Conservation (phyloP, 1,140 invertebrate species). For the Paramacrobiotus metropolitanus region DNA sequence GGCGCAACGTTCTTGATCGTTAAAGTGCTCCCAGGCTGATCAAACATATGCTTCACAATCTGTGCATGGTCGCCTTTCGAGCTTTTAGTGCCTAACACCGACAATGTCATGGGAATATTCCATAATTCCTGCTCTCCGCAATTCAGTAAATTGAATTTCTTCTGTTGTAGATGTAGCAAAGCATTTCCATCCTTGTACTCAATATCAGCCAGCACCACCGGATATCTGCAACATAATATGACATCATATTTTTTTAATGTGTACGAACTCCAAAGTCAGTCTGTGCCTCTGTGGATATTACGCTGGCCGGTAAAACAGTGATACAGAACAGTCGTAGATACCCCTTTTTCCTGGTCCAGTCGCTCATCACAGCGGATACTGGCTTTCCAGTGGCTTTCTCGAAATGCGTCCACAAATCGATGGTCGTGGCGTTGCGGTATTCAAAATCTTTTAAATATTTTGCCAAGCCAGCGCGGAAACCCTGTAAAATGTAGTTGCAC, state of each 20-base stretch:
- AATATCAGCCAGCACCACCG: constrained; percentile 6
- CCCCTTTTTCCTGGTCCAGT: constrained; percentile 80
- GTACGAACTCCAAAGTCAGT: too few species aligned
- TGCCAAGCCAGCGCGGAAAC: constrained; percentile 85
- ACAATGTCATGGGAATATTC: constrained; percentile 3
- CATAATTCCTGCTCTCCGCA: not conserved
- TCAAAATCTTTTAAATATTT: constrained; percentile 64
- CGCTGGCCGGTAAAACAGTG: too few species aligned
- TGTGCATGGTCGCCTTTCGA: not conserved
- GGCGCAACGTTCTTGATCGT: not conserved
- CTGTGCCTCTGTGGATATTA: too few species aligned
- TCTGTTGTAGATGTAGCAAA: constrained; percentile 36
- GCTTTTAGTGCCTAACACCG: not conserved
- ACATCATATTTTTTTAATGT: too few species aligned
- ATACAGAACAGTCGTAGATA: constrained; percentile 40
- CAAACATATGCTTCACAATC: constrained; percentile 10
- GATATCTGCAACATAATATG: too few species aligned
- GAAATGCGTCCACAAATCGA: constrained; percentile 75
- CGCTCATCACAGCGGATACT: constrained; percentile 72
- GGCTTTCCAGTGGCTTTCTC: constrained; percentile 70
- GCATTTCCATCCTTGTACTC: constrained; percentile 39
- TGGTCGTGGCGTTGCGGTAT: constrained; percentile 72
- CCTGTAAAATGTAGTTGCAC: constrained; percentile 21
- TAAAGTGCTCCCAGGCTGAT: constrained; percentile 9
- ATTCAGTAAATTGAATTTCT: constrained; percentile 10